A percentile compares a stretch with the other conserved stretches of the same genome.
phyloP scores from a whole-genome alignment of 2,888 invertebrate genomes.

The Eupithecia vulgata region DNA sequence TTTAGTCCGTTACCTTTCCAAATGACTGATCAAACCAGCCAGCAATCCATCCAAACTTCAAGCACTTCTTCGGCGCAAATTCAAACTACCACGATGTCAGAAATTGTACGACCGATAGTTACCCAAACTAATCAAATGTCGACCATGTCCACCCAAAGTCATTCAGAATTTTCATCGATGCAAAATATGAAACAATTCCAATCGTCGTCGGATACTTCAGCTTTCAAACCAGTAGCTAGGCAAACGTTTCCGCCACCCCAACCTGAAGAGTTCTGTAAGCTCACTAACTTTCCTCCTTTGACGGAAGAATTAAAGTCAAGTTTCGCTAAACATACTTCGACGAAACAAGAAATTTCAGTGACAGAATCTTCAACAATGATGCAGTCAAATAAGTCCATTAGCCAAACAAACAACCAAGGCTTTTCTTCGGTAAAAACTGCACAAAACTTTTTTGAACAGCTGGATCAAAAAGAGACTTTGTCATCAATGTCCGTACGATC shows the following conservation, averaged over 20 bases:
- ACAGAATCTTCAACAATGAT: slow-evolving; percentile 63
- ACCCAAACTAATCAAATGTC: slow-evolving; percentile 65
- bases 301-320: slow-evolving; percentile 69
- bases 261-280: slow-evolving; percentile 67
- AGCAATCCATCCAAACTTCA: slow-evolving; percentile 62
- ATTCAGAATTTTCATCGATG: slow-evolving; percentile 65
- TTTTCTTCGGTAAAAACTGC: slow-evolving; percentile 71
- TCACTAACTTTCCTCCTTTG: slow-evolving; percentile 69
- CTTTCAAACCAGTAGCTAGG: slow-evolving; percentile 78
- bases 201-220: slow-evolving; percentile 71
- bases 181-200: slow-evolving; percentile 73
- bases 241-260: slow-evolving; percentile 73
- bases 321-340: slow-evolving; percentile 61
- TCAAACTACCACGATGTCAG: slow-evolving; percentile 54
- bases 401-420: slow-evolving; percentile 57
- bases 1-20: slow-evolving; percentile 83
- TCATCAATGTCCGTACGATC: slow-evolving; percentile 67
- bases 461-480: slow-evolving; percentile 70
- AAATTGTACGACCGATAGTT: slow-evolving; percentile 68
- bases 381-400: slow-evolving; percentile 59
- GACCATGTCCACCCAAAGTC: slow-evolving; percentile 59
- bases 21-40: slow-evolving; percentile 66
- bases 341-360: slow-evolving; percentile 60
- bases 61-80: slow-evolving; percentile 47
- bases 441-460: slow-evolving; percentile 73